Base-by-base conservation (phyloP, 2,113 vertebrate genomes). In the Malurus elegans region DNA sequence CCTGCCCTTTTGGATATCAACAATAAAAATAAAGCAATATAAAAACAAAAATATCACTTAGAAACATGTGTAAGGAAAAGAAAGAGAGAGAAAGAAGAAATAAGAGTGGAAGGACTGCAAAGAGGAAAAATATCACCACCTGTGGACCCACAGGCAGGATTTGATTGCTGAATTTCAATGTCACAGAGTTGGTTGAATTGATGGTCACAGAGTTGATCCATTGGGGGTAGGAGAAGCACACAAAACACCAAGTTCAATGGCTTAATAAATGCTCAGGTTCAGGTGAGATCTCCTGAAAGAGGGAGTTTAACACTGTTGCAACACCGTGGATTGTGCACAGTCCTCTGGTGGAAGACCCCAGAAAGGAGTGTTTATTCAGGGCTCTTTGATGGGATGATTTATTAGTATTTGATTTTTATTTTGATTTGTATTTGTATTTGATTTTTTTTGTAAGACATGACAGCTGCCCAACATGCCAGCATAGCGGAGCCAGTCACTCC, bases 151-250 rank as follows among this genome's bases (percentile, higher is more conserved):
- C 36, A 60, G 14, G 26, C 3, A 18, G 58, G 18, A 48, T 8
- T 29, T n/a, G 10, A 56, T 29, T n/a, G 24, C 12, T 47, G 45
- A 18, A 36, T 60, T 60, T 53, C 0, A 0, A 5, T 53, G 14
- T 32, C 9, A 11, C 38, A 38, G 38, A 38, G 5, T 36, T 42
- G 17, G 8, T 53, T 0, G 0, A 38, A 69, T 18, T 38, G 26
- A 18, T 45, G 26, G 6, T 67, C 1, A 1, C 36, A 44, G 28
- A 13, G 28, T 78, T 45, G 32, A 53, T 31, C 25, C 28, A 10
- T 44, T 17, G 36, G 26, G 14, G 7, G 4, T 44, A 9, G 21
- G 11, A 36, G 9, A 69, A 86, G 18, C 23, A 45, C 32, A 36
- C 14, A 26, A 44, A 60, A 50, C 26, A 31, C 20, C 23, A 32